Percentiles rank a stretch among this genome's conserved stretches.
Evolutionary conservation across 2,888 invertebrate species (phyloP).

Genomic region (Dione juno): DNA sequence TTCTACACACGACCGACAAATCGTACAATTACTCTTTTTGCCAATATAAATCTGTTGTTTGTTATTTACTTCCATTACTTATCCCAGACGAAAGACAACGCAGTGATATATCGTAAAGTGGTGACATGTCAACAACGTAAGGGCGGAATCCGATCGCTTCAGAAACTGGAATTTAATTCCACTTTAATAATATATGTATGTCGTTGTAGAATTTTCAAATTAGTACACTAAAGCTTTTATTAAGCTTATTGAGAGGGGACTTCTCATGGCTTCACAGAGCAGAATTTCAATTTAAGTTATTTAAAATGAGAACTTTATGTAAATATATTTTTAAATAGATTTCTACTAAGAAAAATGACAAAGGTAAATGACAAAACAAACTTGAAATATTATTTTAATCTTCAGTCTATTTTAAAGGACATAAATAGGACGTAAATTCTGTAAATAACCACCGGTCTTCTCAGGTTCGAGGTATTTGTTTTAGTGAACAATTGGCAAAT

Average conservation of each 20-base stretch:
- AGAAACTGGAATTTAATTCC: constrained; percentile 16
- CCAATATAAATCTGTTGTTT: constrained; percentile 5
- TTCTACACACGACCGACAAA: not conserved
- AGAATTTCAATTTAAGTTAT: not conserved
- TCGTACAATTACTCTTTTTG: not conserved
- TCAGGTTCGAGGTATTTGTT: too few relatives aligned
- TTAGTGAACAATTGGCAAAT: too few relatives aligned
- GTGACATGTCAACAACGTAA: constrained; percentile 23
- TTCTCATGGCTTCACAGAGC: not conserved
- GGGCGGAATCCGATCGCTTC: constrained; percentile 16
- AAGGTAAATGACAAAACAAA: too few relatives aligned
- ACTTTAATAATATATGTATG: constrained; percentile 12
- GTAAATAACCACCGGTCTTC: too few relatives aligned
- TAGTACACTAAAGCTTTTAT: constrained; percentile 13
- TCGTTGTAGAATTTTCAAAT: constrained; percentile 19
- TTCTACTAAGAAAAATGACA: too few relatives aligned
- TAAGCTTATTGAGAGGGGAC: not conserved
- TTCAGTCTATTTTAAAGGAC: too few relatives aligned
- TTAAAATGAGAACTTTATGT: not conserved
- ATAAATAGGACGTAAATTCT: too few relatives aligned
- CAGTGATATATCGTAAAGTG: constrained; percentile 15
- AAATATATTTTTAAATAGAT: too few relatives aligned
- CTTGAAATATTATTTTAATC: too few relatives aligned
- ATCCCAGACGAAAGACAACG: constrained; percentile 4
- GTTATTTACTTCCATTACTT: constrained; percentile 14